Conservation (phyloP, 2,888 invertebrate species). For the Nomada fabriciana region DNA sequence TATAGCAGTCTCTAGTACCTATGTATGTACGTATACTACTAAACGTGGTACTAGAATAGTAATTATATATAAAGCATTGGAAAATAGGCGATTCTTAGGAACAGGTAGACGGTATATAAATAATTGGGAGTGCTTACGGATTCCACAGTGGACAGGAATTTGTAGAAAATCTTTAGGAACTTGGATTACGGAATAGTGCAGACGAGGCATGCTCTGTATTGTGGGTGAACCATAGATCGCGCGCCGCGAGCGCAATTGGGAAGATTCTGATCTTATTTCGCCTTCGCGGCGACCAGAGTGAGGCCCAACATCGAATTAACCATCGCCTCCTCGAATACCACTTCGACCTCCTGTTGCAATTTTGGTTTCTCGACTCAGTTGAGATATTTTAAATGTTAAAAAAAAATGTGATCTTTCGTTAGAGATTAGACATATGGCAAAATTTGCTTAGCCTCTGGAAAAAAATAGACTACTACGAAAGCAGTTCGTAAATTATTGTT, state of each 20-base stretch:
- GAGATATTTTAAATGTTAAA: conserved; percentile 12
- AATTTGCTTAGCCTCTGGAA: conserved; percentile 12
- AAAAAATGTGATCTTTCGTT: conserved; percentile 8
- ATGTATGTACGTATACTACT: not conserved
- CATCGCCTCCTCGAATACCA: conserved; percentile 71
- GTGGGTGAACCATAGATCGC: conserved; percentile 72
- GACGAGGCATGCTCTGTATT: conserved; percentile 64
- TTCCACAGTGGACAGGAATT: conserved; percentile 32
- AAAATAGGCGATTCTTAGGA: not conserved
- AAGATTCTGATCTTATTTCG: conserved; percentile 75
- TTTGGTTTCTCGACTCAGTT: conserved; percentile 61
- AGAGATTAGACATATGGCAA: not conserved
- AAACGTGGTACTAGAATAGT: conserved; percentile 3
- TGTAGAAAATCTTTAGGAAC: conserved; percentile 46
- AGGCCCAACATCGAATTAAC: conserved; percentile 73
- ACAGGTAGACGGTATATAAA: conserved; percentile 3
- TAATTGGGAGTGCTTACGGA: conserved; percentile 56
- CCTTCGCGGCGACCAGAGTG: conserved; percentile 71
- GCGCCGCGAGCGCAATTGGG: conserved; percentile 72
- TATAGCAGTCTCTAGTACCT: conserved; percentile 16
- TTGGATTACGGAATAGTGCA: conserved; percentile 59
- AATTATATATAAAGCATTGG: not conserved
- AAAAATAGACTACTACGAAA: conserved; percentile 17
- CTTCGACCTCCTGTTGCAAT: conserved; percentile 74
- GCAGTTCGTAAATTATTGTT: conserved; percentile 10